Evolutionary conservation across 2,888 invertebrate species (phyloP).

Genomic region (Drosophila borealis): DNA sequence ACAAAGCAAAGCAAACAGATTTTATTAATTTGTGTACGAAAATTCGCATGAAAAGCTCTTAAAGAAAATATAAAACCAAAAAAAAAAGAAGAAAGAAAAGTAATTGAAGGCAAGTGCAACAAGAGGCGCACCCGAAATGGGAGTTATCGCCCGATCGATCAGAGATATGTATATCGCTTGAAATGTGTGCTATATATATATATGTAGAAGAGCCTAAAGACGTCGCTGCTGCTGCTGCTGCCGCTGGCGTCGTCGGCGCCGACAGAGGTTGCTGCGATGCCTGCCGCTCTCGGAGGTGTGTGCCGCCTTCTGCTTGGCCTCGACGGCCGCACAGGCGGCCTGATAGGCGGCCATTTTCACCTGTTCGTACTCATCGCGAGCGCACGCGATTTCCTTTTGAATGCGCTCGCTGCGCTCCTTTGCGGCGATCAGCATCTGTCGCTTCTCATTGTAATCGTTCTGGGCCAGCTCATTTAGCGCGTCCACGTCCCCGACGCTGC

Average conservation of each 20-base stretch:
- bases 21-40: too few species aligned
- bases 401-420: constrained; percentile 88
- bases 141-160: too few species aligned
- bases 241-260: background rate
- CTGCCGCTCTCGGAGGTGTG: background rate
- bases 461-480: constrained; percentile 87
- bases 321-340: constrained; percentile 85
- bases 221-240: too few species aligned
- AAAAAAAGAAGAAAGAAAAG: too few species aligned
- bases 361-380: constrained; percentile 87
- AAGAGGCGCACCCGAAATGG: too few species aligned
- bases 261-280: background rate
- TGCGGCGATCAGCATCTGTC: constrained; percentile 88
- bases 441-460: constrained; percentile 88
- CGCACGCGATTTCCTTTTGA: constrained; percentile 87
- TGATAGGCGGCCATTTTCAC: constrained; percentile 89
- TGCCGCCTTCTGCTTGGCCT: constrained; percentile 31
- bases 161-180: background rate
- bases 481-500: constrained; percentile 87
- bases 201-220: background rate
- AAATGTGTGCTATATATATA: background rate
- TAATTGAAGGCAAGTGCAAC: too few species aligned
- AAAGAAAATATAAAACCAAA: too few species aligned
- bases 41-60: too few species aligned
- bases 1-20: too few species aligned